phyloP scores from a whole-genome alignment of 2,797 vertebrate species.

The Danio kyathit region DNA sequence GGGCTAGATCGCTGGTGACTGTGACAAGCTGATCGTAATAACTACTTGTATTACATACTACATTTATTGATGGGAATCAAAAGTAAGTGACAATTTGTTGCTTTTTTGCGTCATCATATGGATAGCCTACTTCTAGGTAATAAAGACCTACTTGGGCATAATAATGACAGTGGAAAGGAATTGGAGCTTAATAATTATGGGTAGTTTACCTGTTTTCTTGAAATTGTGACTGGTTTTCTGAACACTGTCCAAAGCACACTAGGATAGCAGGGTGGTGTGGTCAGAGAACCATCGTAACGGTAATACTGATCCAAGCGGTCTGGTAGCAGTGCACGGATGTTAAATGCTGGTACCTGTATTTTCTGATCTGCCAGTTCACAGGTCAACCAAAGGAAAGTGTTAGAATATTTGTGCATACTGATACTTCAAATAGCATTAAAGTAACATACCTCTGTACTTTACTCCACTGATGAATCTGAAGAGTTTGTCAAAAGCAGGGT shows the following conservation, averaged over 20 bases:
- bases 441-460: slow-evolving; percentile 86
- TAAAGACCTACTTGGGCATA: neutral
- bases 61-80: neutral
- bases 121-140: neutral
- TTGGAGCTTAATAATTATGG: neutral
- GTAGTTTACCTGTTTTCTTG: slow-evolving; percentile 85
- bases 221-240: slow-evolving; percentile 85
- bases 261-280: slow-evolving; percentile 94
- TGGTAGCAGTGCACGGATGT: slow-evolving; percentile 87
- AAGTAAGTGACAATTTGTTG: neutral
- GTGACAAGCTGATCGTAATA: neutral
- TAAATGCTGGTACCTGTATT: slow-evolving; percentile 85
- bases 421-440: neutral
- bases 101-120: neutral
- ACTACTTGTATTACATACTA: neutral
- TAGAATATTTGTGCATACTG: slow-evolving; percentile 6
- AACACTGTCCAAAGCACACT: slow-evolving; percentile 96
- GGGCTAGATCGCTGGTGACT: too few species aligned
- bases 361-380: slow-evolving; percentile 80
- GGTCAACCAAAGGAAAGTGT: neutral
- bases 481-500: slow-evolving; percentile 87
- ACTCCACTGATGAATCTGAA: slow-evolving; percentile 85
- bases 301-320: slow-evolving; percentile 87
- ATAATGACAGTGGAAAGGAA: neutral
- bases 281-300: slow-evolving; percentile 93